Percentiles rank a stretch among this genome's conserved stretches.
These are phyloP conservation scores for Hymenopus coronatus DNA, from an alignment of 2,888 invertebrate species.

Conservation along the genomic window DNA sequence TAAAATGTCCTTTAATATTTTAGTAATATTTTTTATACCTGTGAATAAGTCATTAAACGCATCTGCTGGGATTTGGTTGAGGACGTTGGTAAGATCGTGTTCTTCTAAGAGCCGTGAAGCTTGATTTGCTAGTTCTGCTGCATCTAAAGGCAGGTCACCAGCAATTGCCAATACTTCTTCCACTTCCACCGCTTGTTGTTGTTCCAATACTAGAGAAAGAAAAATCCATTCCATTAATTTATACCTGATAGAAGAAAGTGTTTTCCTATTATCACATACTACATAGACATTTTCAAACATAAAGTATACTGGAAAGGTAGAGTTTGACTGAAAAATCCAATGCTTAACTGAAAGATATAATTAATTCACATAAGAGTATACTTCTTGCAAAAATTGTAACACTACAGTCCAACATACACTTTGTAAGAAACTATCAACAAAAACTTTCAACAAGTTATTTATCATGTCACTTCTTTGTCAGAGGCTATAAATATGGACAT, in stretches of 20 bases:
- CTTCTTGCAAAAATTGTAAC: too few relatives aligned
- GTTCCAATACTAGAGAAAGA: slow-evolving; percentile 36
- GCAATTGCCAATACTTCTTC: slow-evolving; percentile 57
- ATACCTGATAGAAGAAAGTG: not conserved
- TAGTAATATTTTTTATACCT: slow-evolving; percentile 48
- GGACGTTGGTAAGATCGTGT: slow-evolving; percentile 72
- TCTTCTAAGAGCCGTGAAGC: slow-evolving; percentile 65
- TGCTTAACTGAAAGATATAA: too few relatives aligned
- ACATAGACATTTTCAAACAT: not conserved
- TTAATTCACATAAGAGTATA: too few relatives aligned
- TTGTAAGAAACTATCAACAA: too few relatives aligned
- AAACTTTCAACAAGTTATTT: too few relatives aligned
- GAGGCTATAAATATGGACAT: too few relatives aligned
- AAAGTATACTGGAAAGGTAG: too few relatives aligned
- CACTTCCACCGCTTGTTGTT: slow-evolving; percentile 45
- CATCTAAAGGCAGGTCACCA: slow-evolving; percentile 57
- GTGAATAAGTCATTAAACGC: slow-evolving; percentile 80
- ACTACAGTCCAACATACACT: too few relatives aligned
- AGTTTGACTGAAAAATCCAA: too few relatives aligned
- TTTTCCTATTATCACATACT: not conserved
- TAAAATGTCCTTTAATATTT: not conserved
- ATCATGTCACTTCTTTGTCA: too few relatives aligned
- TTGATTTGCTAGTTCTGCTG: slow-evolving; percentile 59
- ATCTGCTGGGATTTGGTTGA: slow-evolving; percentile 75
- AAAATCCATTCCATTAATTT: not conserved